Evolutionary conservation across 2,113 vertebrate species (phyloP).

Genomic region (Microcebus jonahi): DNA sequence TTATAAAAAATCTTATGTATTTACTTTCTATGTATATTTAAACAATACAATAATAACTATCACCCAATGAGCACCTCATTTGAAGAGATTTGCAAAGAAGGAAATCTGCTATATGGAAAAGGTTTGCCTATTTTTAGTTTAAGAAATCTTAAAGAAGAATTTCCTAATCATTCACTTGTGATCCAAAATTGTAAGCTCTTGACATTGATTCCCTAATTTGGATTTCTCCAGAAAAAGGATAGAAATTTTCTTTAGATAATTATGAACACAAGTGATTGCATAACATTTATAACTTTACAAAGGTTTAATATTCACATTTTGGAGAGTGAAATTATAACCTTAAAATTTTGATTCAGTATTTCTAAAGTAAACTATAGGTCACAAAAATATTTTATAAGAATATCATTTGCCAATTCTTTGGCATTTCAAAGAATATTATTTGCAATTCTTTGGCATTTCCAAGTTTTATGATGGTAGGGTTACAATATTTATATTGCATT

Average conservation of each 20-base stretch:
- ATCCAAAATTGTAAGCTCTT: background rate
- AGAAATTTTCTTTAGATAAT: background rate
- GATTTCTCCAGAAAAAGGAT: background rate
- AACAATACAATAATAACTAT: background rate
- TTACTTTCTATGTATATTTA: background rate
- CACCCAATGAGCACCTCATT: background rate
- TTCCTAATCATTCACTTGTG: background rate
- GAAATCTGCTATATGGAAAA: background rate
- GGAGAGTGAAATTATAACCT: background rate
- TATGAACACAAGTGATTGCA: background rate
- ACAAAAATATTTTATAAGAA: constrained; percentile 17
- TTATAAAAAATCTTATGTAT: background rate
- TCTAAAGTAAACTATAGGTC: background rate
- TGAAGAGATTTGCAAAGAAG: background rate
- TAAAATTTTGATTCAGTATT: background rate
- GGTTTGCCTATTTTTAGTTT: background rate
- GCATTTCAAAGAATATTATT: background rate
- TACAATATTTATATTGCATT: constrained; percentile 10
- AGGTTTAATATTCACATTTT: background rate
- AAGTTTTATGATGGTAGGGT: background rate
- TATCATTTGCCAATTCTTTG: background rate
- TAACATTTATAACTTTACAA: background rate
- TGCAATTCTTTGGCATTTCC: background rate
- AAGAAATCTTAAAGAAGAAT: background rate
- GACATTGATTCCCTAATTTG: background rate